A percentile compares a stretch with the other conserved stretches of the same genome.
These are phyloP conservation scores for Agrotis puta DNA, from an alignment of 2,888 invertebrate species.

Conservation along the genomic window DNA sequence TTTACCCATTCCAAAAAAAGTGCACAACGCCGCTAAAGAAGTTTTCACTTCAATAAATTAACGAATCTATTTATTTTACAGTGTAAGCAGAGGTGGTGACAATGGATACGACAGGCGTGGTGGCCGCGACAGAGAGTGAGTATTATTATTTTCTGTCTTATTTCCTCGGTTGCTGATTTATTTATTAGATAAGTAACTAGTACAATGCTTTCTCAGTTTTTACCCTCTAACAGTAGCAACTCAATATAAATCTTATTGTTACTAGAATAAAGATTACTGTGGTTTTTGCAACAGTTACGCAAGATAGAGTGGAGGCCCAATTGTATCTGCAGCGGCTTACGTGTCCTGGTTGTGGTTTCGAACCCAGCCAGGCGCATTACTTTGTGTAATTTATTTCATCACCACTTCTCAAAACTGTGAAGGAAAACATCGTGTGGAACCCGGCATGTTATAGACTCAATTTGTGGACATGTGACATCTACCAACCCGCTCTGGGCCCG, in stretches of 20 bases:
- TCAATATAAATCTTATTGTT: not conserved
- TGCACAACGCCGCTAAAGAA: no score
- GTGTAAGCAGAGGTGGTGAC: slow-evolving; percentile 86
- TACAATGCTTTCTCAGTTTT: not conserved
- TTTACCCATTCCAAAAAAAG: no score
- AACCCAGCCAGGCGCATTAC: no score
- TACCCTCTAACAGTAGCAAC: not conserved
- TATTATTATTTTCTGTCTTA: slow-evolving; percentile 58
- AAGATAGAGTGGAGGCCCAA: not conserved
- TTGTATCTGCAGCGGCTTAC: no score
- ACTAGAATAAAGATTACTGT: not conserved
- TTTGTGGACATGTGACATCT: no score
- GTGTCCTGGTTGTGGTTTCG: no score
- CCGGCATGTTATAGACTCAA: no score
- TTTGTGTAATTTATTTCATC: no score
- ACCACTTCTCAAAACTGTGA: no score
- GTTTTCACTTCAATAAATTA: not conserved
- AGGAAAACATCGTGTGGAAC: no score
- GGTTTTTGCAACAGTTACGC: not conserved
- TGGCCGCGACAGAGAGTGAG: slow-evolving; percentile 91
- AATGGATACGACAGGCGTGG: slow-evolving; percentile 88
- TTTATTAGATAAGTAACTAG: no score
- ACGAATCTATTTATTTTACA: slow-evolving; percentile 64
- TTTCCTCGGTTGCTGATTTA: not conserved
- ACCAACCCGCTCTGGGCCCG: no score